Conservation (phyloP, 2,113 vertebrate genomes). For the Actenoides hombroni region DNA sequence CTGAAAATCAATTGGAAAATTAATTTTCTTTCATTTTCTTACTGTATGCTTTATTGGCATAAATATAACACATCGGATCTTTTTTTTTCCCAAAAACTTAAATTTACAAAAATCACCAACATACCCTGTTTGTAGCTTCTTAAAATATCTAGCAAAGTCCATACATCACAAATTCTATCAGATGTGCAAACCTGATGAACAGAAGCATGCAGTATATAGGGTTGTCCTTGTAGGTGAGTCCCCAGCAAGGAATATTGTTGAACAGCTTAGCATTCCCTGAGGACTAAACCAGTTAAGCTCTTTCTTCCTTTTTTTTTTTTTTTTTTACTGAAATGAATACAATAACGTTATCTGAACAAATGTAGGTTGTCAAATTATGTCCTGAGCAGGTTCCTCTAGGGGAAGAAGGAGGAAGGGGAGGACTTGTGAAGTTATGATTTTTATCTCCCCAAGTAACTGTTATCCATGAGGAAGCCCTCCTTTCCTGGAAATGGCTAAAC, state of each 20-base stretch:
- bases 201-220: neutral
- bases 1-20: neutral
- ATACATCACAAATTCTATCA: neutral
- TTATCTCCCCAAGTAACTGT: neutral
- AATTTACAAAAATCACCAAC: neutral
- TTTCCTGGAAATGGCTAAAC: neutral
- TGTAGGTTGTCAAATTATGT: neutral
- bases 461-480: fast-evolving
- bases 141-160: neutral
- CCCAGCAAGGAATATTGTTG: neutral
- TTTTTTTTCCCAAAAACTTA: neutral
- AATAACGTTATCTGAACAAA: neutral
- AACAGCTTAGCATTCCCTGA: neutral
- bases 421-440: fast-evolving
- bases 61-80: neutral
- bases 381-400: neutral
- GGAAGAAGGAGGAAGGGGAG: neutral
- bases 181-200: neutral
- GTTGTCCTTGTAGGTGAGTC: neutral
- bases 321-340: neutral
- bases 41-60: neutral
- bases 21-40: neutral
- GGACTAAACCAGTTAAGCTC: neutral
- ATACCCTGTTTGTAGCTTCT: neutral
- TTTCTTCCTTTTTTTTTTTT: neutral